Evolutionary conservation across 2,113 vertebrate species (phyloP).

Genomic region (Sinocyclocheilus maitianheensis): DNA sequence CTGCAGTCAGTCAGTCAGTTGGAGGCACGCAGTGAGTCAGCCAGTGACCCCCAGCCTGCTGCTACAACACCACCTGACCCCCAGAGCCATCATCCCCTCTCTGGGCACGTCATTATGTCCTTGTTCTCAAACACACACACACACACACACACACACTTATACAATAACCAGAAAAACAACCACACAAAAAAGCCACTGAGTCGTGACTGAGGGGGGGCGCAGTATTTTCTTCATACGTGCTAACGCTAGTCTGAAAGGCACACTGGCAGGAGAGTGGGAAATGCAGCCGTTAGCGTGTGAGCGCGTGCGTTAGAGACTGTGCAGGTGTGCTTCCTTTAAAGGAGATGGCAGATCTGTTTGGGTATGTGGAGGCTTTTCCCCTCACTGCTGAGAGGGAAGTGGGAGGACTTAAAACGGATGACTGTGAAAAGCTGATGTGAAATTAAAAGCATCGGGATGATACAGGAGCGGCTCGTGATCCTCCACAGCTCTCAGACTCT

Average conservation of each 20-base stretch:
- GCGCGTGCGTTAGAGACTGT: constrained; percentile 15
- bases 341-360: constrained; percentile 31
- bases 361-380: constrained; percentile 6
- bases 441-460: constrained; percentile 22
- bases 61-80: constrained; percentile 43
- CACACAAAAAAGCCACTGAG: constrained; percentile 45
- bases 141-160: background rate
- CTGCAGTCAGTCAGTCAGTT: constrained; percentile 41
- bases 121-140: constrained; percentile 18
- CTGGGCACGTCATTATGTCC: constrained; percentile 7
- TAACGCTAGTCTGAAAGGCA: constrained; percentile 42
- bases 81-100: constrained; percentile 34
- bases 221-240: constrained; percentile 50
- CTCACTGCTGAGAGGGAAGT: constrained; percentile 5
- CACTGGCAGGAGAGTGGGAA: constrained; percentile 39
- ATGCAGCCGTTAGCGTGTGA: background rate
- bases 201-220: constrained; percentile 58
- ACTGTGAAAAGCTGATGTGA: constrained; percentile 17
- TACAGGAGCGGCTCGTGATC: constrained; percentile 21
- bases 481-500: background rate
- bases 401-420: constrained; percentile 24
- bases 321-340: constrained; percentile 49
- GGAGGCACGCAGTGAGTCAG: constrained; percentile 46
- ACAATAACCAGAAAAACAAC: constrained; percentile 35
- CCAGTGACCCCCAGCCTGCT: constrained; percentile 31